Evolutionary conservation across 2,797 vertebrate genomes (phyloP).

Genomic region (Myotis myotis): DNA sequence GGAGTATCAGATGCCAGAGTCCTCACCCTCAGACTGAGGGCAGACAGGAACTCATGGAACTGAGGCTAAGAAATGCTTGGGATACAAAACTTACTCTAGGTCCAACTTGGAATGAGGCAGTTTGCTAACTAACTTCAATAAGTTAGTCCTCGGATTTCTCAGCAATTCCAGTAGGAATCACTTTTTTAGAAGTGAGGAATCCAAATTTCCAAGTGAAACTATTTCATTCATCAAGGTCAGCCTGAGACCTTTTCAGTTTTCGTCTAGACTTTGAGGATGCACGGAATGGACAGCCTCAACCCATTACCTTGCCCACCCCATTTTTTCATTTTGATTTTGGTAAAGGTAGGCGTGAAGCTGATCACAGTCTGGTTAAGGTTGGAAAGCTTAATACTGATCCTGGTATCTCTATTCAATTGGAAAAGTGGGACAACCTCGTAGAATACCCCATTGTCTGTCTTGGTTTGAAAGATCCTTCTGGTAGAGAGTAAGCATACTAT

Average conservation of each 20-base stretch:
- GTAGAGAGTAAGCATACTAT: background rate
- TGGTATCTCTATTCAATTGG: background rate
- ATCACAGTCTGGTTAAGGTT: background rate
- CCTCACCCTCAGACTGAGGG: background rate
- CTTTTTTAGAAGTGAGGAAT: background rate
- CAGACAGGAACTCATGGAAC: background rate
- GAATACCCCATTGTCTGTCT: background rate
- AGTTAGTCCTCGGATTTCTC: constrained; percentile 16
- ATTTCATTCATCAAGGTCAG: background rate
- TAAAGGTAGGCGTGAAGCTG: background rate
- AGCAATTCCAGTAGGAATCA: background rate
- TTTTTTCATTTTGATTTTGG: constrained; percentile 40
- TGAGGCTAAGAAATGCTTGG: background rate
- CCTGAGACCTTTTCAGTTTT: background rate
- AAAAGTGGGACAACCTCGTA: background rate
- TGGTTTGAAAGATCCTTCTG: background rate
- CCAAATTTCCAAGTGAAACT: background rate
- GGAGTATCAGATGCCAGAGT: background rate
- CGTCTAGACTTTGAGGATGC: background rate
- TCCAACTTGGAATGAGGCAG: background rate
- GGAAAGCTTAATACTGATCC: background rate
- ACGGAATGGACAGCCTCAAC: background rate
- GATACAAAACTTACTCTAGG: background rate
- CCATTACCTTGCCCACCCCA: background rate
- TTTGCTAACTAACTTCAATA: background rate